Evolutionary conservation across 2,797 vertebrate species (phyloP), one percentile per base, ranked within the genome.

Genomic region (Crax fasciolata): DNA sequence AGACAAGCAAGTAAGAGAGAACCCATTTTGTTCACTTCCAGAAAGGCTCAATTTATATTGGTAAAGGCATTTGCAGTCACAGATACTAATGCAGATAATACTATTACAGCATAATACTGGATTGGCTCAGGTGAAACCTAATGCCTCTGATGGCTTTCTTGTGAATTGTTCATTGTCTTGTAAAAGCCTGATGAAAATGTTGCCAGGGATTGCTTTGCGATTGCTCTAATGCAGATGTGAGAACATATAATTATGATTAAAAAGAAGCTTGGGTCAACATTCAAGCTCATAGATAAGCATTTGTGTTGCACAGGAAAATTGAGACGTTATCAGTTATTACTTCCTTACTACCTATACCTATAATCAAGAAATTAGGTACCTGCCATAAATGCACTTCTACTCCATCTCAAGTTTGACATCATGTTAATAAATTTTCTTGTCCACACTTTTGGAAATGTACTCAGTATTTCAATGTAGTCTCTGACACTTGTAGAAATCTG

Each of bases 331-430:
- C 48, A 27, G 30, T 2, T 4, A 51, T 87, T 32, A 16, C 20
- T 39, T 65, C 39, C 16, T 76, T 70, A 57, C 9, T 76, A 19
- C 48, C 30, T 54, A 11, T 30, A 57, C 43, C 15, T 30, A 4
- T 43, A 46, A 41, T 30, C 38, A 51, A 70, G 28, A 65, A 85
- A 57, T 75, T 10, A 32, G 17, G 24, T 71, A 30, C 6, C 28
- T 59, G 11, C 39, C n/a, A 24, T 46, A 82, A 67, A 46, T 59
- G 21, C 3, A 41, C 7, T 9, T 39, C 1, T 15, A 41, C 0
- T 2, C 66, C 46, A 15, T 35, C 92, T 74, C 30, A 58, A 68
- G 58, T 51, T 72, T 24, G 17, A 57, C 24, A 46, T 74, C 30
- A 24, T 58, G 19, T 44, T 71, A 27, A 39, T 80, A 13, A 17